These are phyloP conservation scores for Cassiopea xamachana DNA, from an alignment of 30 jellyfish, hydroid and myxozoan species.

Conservation along the genomic window DNA sequence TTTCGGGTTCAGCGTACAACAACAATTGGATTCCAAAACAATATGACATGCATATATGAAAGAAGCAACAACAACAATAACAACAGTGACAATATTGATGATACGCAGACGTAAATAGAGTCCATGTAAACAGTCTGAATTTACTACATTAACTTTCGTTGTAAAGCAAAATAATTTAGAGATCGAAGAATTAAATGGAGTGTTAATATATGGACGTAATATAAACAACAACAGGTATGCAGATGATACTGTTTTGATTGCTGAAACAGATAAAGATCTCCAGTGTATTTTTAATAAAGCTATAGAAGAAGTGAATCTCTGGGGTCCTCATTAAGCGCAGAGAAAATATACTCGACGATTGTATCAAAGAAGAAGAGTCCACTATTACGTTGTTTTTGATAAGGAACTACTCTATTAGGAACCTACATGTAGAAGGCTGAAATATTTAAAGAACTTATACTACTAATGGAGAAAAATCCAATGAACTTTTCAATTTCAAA, in stretches of 20 bases:
- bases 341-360: conserved; percentile 44
- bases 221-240: conserved; percentile 14
- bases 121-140: too few relatives aligned
- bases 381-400: not conserved
- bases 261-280: conserved; percentile 16
- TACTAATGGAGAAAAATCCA: too few relatives aligned
- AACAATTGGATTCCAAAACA: too few relatives aligned
- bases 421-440: too few relatives aligned
- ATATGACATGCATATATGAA: too few relatives aligned
- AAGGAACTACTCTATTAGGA: too few relatives aligned
- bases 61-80: too few relatives aligned
- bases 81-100: too few relatives aligned
- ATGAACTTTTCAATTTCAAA: too few relatives aligned
- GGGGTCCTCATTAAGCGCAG: not conserved
- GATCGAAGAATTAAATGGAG: conserved; percentile 13
- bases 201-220: not conserved
- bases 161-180: conserved; percentile 29
- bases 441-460: too few relatives aligned
- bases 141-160: not conserved
- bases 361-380: conserved; percentile 30
- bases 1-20: too few relatives aligned
- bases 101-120: too few relatives aligned
- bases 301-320: not conserved
- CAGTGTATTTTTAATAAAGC: conserved; percentile 2
- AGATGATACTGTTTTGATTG: conserved; percentile 44